A percentile compares a stretch with the other conserved stretches of the same genome.
Evolutionary conservation across 2,888 invertebrate genomes (phyloP).

Genomic region (Pherbina coryleti): DNA sequence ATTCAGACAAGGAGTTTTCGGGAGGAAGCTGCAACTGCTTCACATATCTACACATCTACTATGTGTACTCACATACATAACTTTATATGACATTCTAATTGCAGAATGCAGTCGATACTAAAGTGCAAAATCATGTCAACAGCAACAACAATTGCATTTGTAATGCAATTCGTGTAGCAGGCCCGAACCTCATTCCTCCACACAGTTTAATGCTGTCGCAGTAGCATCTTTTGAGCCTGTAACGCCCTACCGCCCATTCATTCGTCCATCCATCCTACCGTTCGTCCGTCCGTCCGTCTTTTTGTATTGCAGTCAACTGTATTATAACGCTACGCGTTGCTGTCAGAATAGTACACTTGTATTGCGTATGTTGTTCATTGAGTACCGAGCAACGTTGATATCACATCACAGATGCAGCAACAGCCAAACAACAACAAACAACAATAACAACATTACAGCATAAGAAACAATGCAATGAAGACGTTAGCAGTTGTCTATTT

Average conservation of each 20-base stretch:
- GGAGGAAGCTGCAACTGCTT: no score
- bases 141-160: conserved; percentile 52
- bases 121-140: conserved; percentile 71
- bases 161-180: not conserved
- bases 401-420: conserved; percentile 13
- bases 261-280: no score
- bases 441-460: not conserved
- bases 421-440: not conserved
- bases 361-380: not conserved
- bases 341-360: not conserved
- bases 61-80: not conserved
- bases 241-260: not conserved
- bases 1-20: no score
- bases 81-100: conserved; percentile 68
- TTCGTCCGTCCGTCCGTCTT: not conserved
- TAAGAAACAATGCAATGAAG: conserved; percentile 36
- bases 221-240: not conserved
- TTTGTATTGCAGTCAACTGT: no score
- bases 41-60: no score
- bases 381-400: not conserved
- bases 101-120: conserved; percentile 70
- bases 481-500: conserved; percentile 29
- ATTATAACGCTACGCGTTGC: not conserved
- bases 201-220: not conserved
- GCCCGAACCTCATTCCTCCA: not conserved